Conservation (phyloP, 1,140 invertebrate genomes). For the Rhopalosiphum padi region DNA sequence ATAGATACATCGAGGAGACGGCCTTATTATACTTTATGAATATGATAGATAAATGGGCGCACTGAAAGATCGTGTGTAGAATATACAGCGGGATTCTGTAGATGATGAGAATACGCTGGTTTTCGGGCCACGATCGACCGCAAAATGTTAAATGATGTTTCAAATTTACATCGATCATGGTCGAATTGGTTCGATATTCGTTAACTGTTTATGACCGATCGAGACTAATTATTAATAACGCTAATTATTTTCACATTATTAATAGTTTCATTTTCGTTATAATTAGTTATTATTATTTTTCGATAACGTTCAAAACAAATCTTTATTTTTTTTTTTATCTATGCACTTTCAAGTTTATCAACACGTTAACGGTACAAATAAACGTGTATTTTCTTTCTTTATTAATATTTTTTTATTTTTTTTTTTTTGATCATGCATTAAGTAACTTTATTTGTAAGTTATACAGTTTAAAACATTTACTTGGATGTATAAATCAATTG, state of each 20-base stretch:
- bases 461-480: not conserved
- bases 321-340: not conserved
- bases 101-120: not conserved
- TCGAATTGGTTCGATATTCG: no score
- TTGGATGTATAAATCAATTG: not conserved
- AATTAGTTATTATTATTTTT: no score
- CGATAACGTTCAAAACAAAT: not conserved
- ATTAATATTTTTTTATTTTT: not conserved
- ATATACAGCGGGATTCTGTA: not conserved
- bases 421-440: not conserved
- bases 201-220: no score
- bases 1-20: not conserved
- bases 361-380: not conserved
- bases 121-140: not conserved
- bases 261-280: not conserved
- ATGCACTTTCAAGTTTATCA: not conserved
- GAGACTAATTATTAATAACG: no score
- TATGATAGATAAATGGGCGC: not conserved
- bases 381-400: not conserved
- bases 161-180: no score
- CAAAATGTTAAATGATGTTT: no score
- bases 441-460: not conserved
- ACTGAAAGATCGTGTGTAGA: not conserved
- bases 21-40: not conserved
- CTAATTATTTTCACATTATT: no score